A percentile compares a stretch with the other conserved stretches of the same genome.
Conservation (phyloP, 2,113 vertebrate species). For the Equus przewalskii region DNA sequence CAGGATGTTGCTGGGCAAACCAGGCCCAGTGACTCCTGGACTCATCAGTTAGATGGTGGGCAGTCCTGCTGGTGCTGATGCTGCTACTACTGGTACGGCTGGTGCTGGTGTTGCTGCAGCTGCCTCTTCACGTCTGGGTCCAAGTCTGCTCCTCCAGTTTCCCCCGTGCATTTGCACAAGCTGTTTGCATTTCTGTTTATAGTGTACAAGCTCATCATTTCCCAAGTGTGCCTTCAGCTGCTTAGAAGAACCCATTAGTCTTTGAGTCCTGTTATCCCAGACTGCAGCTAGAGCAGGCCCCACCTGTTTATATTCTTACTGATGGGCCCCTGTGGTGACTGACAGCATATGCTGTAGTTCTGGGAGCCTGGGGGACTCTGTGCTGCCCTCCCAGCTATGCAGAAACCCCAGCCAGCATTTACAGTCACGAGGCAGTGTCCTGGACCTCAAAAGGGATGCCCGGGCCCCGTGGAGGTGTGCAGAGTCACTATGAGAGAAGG, state of each 20-base stretch:
- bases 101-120: no score
- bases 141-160: no score
- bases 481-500: background rate
- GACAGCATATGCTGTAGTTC: background rate
- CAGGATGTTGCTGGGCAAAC: background rate
- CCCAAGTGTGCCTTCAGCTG: background rate
- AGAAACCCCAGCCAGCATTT: background rate
- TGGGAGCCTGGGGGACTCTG: no score
- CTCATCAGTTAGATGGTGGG: background rate
- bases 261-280: background rate
- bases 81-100: background rate
- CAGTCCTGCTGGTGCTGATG: background rate
- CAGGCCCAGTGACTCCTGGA: background rate
- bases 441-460: background rate
- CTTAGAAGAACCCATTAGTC: background rate
- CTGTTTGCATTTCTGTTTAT: background rate
- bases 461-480: background rate
- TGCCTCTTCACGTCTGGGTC: background rate
- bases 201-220: background rate
- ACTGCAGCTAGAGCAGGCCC: background rate
- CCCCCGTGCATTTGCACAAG: background rate
- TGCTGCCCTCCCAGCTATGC: background rate
- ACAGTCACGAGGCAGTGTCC: background rate
- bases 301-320: background rate
- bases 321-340: background rate